A percentile compares a stretch with the other conserved stretches of the same genome.
These are phyloP conservation scores for Apotomis capreana DNA, from an alignment of 2,888 invertebrate genomes.

Conservation along the genomic window DNA sequence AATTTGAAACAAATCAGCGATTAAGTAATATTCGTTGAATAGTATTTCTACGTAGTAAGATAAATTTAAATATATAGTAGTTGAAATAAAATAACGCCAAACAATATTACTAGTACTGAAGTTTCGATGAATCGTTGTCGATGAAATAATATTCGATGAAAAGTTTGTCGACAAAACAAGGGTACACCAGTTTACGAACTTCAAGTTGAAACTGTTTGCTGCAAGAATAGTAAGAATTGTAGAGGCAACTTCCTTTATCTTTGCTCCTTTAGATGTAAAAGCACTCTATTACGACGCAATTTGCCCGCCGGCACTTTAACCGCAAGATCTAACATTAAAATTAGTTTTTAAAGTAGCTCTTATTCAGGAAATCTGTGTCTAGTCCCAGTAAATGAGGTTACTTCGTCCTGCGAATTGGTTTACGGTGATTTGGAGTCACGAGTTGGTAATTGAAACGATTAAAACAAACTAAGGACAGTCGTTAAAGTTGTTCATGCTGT, in stretches of 20 bases:
- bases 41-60: too few species aligned
- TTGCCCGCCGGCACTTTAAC: conserved; percentile 16
- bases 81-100: too few species aligned
- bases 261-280: conserved; percentile 5
- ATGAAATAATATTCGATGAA: too few species aligned
- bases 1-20: too few species aligned
- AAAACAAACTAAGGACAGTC: neutral
- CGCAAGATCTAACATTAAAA: neutral
- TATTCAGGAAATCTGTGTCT: neutral
- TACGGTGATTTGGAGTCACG: neutral
- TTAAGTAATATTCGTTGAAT: too few species aligned
- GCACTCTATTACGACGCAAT: conserved; percentile 27
- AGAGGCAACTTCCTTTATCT: conserved; percentile 19
- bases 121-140: too few species aligned
- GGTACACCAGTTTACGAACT: neutral
- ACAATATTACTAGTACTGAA: too few species aligned
- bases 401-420: neutral
- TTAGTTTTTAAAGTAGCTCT: neutral
- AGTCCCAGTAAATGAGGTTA: neutral
- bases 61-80: too few species aligned
- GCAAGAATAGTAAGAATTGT: conserved; percentile 1
- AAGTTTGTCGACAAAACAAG: too few species aligned
- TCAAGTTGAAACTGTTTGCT: conserved; percentile 15
- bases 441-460: neutral
- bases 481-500: neutral